Evolutionary conservation across 2,888 invertebrate species (phyloP).

Genomic region (Lasius platythorax): DNA sequence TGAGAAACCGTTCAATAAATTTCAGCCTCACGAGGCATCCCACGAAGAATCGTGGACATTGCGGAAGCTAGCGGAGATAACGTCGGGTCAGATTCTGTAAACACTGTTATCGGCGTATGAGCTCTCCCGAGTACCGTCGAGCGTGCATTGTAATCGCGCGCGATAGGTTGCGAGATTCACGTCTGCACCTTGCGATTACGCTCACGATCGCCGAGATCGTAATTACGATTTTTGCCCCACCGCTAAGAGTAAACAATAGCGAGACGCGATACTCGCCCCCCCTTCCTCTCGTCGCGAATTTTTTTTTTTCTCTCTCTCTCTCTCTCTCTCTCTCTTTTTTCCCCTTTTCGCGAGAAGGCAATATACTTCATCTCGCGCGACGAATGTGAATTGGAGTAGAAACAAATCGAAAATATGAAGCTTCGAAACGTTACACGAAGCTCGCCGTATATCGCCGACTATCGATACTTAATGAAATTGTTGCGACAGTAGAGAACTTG

Average conservation of each 20-base stretch:
- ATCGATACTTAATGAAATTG: conserved; percentile 27
- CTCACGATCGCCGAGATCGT: conserved; percentile 53
- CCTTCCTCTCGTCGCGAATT: background rate
- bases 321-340: too few relatives aligned
- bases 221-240: conserved; percentile 51
- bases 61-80: conserved; percentile 70
- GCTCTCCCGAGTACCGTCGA: conserved; percentile 50
- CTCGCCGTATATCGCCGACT: conserved; percentile 1
- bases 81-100: conserved; percentile 66
- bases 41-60: conserved; percentile 64
- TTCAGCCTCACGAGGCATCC: conserved; percentile 30
- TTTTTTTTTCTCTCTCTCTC: background rate
- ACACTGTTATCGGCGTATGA: conserved; percentile 66
- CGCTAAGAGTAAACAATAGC: conserved; percentile 50
- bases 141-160: conserved; percentile 63
- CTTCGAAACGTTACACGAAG: conserved; percentile 11
- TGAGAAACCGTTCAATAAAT: conserved; percentile 55
- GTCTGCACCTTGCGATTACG: conserved; percentile 58
- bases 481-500: conserved; percentile 7
- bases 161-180: conserved; percentile 53
- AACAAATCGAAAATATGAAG: conserved; percentile 34
- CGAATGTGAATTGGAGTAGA: conserved; percentile 41
- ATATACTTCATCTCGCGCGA: background rate
- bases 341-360: background rate
- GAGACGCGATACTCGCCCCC: background rate